Percentiles rank a stretch among this genome's conserved stretches.
Conservation (phyloP, 2,797 vertebrate genomes). For the Dendrocincla fuliginosa region DNA sequence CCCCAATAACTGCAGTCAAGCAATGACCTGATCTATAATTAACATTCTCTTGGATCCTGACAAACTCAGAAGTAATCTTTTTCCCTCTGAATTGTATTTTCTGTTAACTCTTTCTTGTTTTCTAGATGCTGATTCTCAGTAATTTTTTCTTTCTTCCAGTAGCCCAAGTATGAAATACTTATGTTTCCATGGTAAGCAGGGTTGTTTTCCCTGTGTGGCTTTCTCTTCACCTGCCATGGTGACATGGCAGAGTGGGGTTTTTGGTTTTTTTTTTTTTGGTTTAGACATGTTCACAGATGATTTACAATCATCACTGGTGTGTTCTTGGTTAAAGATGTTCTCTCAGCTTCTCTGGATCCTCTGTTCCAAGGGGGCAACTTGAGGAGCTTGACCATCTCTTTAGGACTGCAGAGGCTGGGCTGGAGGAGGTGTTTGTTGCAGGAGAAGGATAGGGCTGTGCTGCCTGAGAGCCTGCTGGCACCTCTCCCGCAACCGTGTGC, state of each 20-base stretch:
- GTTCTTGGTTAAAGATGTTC: background rate
- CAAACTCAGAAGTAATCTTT: background rate
- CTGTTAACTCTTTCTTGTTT: background rate
- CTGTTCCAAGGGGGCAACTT: background rate
- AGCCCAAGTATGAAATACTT: background rate
- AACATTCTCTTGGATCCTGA: slow-evolving; percentile 18
- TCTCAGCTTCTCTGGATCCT: background rate
- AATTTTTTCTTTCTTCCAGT: background rate
- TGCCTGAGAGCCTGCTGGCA: fast-evolving
- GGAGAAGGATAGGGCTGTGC: background rate
- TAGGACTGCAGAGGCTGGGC: background rate
- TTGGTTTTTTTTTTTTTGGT: background rate
- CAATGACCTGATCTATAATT: slow-evolving; percentile 7
- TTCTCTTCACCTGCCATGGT: background rate
- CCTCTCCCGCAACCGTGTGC: fast-evolving
- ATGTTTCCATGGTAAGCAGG: background rate
- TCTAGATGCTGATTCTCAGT: background rate
- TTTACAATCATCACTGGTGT: background rate
- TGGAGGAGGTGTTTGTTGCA: background rate
- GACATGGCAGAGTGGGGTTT: background rate
- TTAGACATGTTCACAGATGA: background rate
- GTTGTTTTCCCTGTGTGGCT: background rate
- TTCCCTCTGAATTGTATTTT: background rate
- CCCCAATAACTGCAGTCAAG: background rate
- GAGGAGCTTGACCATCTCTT: background rate